phyloP scores from a whole-genome alignment of 2,888 invertebrate genomes.

The Julus scanicus region DNA sequence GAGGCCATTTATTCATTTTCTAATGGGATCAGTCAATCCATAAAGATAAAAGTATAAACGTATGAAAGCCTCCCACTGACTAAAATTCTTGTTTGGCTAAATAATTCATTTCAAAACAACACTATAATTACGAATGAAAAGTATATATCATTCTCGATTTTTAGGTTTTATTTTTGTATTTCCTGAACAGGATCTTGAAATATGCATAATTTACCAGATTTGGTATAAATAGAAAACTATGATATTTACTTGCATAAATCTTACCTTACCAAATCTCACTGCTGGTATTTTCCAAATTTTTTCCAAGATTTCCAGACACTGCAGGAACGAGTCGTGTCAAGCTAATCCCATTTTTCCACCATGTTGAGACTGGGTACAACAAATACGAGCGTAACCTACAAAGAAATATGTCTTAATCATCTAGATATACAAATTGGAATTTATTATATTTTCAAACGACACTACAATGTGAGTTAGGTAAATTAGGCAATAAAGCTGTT shows the following conservation, averaged over 20 bases:
- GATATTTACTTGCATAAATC: neutral
- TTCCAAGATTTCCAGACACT: neutral
- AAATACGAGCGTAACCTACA: neutral
- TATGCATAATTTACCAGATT: neutral
- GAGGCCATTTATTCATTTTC: neutral
- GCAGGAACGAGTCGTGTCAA: neutral
- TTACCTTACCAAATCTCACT: neutral
- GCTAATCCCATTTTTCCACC: neutral
- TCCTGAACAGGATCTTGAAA: neutral
- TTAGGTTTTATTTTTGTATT: neutral
- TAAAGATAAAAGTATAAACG: no score
- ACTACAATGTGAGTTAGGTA: neutral
- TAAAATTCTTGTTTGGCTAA: no score
- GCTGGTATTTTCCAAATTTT: neutral
- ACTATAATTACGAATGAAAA: neutral
- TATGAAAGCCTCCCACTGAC: no score
- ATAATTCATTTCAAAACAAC: no score
- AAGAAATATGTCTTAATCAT: conserved; percentile 28
- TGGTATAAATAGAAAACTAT: no score
- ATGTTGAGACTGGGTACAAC: neutral
- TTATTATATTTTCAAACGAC: conserved; percentile 31
- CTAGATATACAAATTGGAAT: conserved; percentile 45
- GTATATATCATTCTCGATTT: no score
- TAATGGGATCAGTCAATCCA: no score
- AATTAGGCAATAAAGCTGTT: conserved; percentile 23